Conservation (phyloP, 2,888 invertebrate genomes). For the Arenicola marina region DNA sequence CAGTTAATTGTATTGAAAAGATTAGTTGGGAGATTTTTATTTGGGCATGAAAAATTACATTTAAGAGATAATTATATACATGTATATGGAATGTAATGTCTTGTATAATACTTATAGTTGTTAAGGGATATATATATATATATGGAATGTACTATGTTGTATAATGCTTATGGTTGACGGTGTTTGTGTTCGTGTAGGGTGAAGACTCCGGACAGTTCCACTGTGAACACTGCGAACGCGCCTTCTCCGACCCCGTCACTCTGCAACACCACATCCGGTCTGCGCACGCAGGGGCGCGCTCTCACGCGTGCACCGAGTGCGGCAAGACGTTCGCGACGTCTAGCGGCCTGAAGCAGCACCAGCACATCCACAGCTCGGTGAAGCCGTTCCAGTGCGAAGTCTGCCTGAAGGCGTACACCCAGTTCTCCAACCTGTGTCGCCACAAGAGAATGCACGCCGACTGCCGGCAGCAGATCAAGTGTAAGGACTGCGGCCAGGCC, state of each 20-base stretch:
- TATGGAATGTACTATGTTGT: too few species aligned
- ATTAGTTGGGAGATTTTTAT: too few species aligned
- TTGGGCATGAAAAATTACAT: too few species aligned
- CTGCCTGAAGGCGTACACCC: slow-evolving; percentile 96
- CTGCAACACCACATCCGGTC: slow-evolving; percentile 95
- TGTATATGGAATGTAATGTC: too few species aligned
- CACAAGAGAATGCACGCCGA: slow-evolving; percentile 98
- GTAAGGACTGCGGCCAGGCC: slow-evolving; percentile 89
- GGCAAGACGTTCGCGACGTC: slow-evolving; percentile 98
- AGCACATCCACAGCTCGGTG: slow-evolving; percentile 97
- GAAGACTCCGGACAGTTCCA: too few species aligned
- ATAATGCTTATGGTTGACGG: too few species aligned
- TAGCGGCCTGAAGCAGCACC: slow-evolving; percentile 97
- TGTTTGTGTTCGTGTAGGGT: too few species aligned
- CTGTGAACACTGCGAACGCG: slow-evolving; percentile 76
- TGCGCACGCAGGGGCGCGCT: slow-evolving; percentile 92
- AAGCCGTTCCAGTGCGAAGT: slow-evolving; percentile 85
- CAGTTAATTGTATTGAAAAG: too few species aligned
- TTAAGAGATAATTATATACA: too few species aligned
- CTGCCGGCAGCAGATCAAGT: slow-evolving; percentile 89
- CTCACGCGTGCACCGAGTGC: slow-evolving; percentile 93
- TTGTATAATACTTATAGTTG: too few species aligned
- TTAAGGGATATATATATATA: too few species aligned
- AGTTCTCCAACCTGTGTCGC: slow-evolving; percentile 99
- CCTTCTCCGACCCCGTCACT: slow-evolving; percentile 93